Evolutionary conservation across 1,140 invertebrate genomes (phyloP).

Genomic region (Philotrypesis tridentata): DNA sequence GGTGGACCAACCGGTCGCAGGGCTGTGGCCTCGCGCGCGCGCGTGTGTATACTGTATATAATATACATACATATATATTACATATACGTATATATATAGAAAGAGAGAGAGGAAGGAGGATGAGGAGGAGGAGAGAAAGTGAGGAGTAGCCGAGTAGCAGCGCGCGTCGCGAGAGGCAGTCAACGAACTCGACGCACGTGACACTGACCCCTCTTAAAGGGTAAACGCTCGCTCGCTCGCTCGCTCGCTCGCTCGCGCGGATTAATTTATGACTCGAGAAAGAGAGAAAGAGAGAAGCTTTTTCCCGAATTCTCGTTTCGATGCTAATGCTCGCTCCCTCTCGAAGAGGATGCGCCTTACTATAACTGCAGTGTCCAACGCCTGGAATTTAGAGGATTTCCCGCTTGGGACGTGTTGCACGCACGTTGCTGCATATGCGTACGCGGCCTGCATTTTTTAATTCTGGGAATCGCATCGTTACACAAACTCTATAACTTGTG

Average conservation of each 20-base stretch:
- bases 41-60: background rate
- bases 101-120: no score
- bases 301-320: background rate
- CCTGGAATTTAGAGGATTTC: no score
- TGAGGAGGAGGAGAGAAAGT: conserved; percentile 1
- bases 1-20: background rate
- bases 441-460: no score
- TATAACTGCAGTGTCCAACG: no score
- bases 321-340: background rate
- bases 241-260: background rate
- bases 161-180: background rate
- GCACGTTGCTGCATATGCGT: no score
- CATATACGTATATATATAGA: background rate
- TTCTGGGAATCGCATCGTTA: no score
- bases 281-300: background rate
- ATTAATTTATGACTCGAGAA: background rate
- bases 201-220: conserved; percentile 42
- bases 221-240: conserved; percentile 13
- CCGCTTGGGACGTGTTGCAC: no score
- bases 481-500: no score
- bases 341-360: no score
- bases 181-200: conserved; percentile 28
- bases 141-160: no score
- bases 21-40: background rate
- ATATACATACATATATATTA: no score